A percentile compares a stretch with the other conserved stretches of the same genome.
Conservation (phyloP, 92 coral and sea anemone genomes). For the Zoanthus sociatus region DNA sequence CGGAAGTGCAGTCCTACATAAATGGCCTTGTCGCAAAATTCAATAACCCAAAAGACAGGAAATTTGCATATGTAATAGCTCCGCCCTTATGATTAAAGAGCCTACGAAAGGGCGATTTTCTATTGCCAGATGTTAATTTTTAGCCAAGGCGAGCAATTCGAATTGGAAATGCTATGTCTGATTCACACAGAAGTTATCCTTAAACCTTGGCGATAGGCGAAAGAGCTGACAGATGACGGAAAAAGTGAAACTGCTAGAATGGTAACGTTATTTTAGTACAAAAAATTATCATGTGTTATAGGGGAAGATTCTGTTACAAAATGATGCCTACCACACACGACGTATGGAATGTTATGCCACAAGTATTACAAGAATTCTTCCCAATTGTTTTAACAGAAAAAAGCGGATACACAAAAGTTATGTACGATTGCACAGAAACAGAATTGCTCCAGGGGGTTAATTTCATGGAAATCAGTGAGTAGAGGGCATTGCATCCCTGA, state of each 20-base stretch:
- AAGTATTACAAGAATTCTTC: conserved; percentile 34
- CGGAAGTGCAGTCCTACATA: neutral
- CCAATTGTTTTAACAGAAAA: conserved; percentile 32
- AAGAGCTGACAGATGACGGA: no score
- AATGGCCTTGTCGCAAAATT: neutral
- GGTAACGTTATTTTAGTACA: conserved; percentile 1
- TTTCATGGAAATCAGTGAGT: neutral
- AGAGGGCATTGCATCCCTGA: conserved; percentile 6
- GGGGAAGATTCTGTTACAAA: conserved; percentile 43
- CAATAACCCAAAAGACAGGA: neutral
- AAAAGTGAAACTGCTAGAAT: no score
- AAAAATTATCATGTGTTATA: conserved; percentile 24
- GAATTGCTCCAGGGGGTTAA: conserved; percentile 1
- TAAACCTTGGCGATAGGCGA: no score
- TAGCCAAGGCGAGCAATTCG: conserved; percentile 2
- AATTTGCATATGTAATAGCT: neutral
- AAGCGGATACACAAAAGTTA: conserved; percentile 54
- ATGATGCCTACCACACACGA: conserved; percentile 29
- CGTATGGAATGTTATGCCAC: conserved; percentile 28
- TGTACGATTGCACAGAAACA: conserved; percentile 7
- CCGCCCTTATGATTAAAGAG: neutral
- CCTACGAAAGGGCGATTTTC: conserved; percentile 1
- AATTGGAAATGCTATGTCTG: neutral
- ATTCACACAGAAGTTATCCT: neutral
- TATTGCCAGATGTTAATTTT: neutral